A percentile compares a stretch with the other conserved stretches of the same genome.
Conservation (phyloP, 2,113 vertebrate genomes). For the Orycteropus afer region DNA sequence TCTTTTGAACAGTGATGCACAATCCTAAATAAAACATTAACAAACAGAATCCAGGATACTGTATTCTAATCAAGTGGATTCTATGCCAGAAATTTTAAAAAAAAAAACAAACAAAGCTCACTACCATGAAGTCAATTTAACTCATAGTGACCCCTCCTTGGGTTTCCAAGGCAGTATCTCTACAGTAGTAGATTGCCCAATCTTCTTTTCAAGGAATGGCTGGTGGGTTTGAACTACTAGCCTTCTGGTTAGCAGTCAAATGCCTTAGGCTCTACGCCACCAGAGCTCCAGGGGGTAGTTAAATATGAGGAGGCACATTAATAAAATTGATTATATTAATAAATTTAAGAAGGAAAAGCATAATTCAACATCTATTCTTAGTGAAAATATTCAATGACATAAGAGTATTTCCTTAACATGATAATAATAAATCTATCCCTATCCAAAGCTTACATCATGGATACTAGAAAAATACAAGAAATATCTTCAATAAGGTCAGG, state of each 20-base stretch:
- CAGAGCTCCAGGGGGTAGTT: conserved; percentile 13
- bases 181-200: no score
- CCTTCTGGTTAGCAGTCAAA: no score
- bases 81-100: not conserved
- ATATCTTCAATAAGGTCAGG: not conserved
- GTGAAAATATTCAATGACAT: not conserved
- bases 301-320: not conserved
- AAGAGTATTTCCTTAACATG: conserved; percentile 5
- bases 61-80: not conserved
- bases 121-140: no score
- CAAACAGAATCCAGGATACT: not conserved
- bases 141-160: no score
- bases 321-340: not conserved
- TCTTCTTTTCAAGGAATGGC: no score
- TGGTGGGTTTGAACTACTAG: no score
- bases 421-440: not conserved
- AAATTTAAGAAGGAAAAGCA: conserved; percentile 32
- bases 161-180: no score
- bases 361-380: conserved; percentile 24
- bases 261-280: no score
- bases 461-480: not conserved
- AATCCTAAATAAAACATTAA: not conserved
- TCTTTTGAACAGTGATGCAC: not conserved
- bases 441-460: not conserved
- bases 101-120: no score